These are phyloP conservation scores for Aspidoscelis tigris DNA, from an alignment of 2,113 vertebrate species.

Conservation along the genomic window DNA sequence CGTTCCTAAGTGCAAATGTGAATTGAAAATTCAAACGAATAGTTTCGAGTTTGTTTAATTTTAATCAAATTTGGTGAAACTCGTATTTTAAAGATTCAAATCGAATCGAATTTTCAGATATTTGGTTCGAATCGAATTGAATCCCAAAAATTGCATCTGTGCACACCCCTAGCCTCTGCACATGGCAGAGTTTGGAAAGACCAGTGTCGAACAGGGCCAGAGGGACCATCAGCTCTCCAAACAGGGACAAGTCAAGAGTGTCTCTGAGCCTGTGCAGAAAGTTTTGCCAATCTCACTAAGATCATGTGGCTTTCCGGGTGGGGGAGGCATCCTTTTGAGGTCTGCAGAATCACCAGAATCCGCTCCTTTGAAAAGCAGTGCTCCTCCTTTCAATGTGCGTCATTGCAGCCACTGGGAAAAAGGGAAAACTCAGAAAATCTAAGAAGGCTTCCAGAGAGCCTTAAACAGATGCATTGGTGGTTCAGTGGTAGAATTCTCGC, in stretches of 20 bases:
- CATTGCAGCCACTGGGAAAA: neutral
- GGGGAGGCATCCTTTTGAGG: neutral
- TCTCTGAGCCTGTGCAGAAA: neutral
- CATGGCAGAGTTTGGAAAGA: neutral
- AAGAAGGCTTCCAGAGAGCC: neutral
- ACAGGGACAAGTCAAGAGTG: neutral
- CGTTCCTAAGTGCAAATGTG: too few species aligned
- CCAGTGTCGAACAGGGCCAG: too few species aligned
- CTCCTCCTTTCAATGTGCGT: neutral
- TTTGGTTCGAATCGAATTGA: too few species aligned
- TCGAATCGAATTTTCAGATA: too few species aligned
- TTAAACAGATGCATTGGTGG: constrained; percentile 24
- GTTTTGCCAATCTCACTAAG: neutral
- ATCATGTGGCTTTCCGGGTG: too few species aligned
- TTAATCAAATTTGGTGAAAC: too few species aligned
- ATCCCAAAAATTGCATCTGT: too few species aligned
- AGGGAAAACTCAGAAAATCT: neutral
- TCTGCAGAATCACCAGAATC: neutral
- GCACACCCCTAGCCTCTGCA: neutral
- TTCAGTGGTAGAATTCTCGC: constrained; percentile 44
- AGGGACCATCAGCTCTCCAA: too few species aligned
- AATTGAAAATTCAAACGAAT: too few species aligned
- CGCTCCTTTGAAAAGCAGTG: neutral
- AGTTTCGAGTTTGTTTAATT: too few species aligned
- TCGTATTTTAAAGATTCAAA: too few species aligned